These are phyloP conservation scores for Limnodromus scolopaceus DNA, from an alignment of 2,797 vertebrate species.

Conservation along the genomic window DNA sequence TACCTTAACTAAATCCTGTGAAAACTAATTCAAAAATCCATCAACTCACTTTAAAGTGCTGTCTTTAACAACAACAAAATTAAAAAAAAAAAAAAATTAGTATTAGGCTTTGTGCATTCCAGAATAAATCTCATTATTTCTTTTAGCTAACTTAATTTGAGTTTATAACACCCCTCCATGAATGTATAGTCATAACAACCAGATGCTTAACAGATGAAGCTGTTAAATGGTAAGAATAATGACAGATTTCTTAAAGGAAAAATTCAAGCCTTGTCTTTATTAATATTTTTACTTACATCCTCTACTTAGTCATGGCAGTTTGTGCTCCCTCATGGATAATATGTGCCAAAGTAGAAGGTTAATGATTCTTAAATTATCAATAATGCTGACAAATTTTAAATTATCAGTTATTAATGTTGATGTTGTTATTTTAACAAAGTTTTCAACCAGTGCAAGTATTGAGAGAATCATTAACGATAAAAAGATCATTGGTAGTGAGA, in stretches of 20 bases:
- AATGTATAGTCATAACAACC: neutral
- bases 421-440: neutral
- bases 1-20: neutral
- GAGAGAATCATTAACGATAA: neutral
- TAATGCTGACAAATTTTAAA: neutral
- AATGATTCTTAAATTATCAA: neutral
- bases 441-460: neutral
- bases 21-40: neutral
- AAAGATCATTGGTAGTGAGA: neutral
- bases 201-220: neutral
- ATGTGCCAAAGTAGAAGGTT: neutral
- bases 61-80: neutral
- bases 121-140: neutral
- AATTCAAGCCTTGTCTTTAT: neutral
- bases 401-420: neutral
- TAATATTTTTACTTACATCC: neutral
- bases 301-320: neutral
- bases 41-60: neutral
- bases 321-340: neutral
- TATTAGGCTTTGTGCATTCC: neutral
- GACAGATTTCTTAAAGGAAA: neutral
- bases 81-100: accelerated
- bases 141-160: neutral
- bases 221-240: neutral
- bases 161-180: neutral